These are phyloP conservation scores for Nemotelus pantherinus DNA, from an alignment of 2,888 invertebrate species.

Conservation along the genomic window DNA sequence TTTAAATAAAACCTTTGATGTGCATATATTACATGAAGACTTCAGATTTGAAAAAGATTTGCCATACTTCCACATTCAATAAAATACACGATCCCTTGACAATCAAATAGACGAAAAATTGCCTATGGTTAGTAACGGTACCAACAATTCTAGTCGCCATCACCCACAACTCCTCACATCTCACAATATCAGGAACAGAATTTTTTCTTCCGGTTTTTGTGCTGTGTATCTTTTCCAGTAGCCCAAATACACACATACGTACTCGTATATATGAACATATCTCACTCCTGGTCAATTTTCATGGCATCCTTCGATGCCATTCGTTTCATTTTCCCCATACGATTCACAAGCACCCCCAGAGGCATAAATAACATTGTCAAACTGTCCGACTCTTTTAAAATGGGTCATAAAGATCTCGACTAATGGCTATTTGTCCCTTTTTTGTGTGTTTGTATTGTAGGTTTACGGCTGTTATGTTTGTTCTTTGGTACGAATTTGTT, in stretches of 20 bases:
- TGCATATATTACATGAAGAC: too few species aligned
- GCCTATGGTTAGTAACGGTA: slow-evolving; percentile 25
- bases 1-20: too few species aligned
- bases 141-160: slow-evolving; percentile 12
- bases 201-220: not conserved
- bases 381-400: slow-evolving; percentile 49
- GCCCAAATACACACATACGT: too few species aligned
- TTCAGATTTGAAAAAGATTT: not conserved
- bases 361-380: slow-evolving; percentile 49
- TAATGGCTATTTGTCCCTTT: slow-evolving; percentile 47
- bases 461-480: not conserved
- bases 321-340: slow-evolving; percentile 33
- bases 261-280: not conserved
- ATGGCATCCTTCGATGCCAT: slow-evolving; percentile 32
- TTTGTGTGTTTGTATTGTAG: slow-evolving; percentile 19
- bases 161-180: not conserved
- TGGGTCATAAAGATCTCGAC: slow-evolving; percentile 49
- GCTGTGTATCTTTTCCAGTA: not conserved
- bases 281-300: slow-evolving; percentile 15
- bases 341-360: slow-evolving; percentile 43
- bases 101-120: slow-evolving; percentile 28
- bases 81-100: slow-evolving; percentile 21
- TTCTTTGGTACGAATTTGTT: not conserved
- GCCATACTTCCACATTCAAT: not conserved
- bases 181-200: not conserved